These are phyloP conservation scores for Otus scops DNA, from an alignment of 2,797 vertebrate species.

Conservation along the genomic window DNA sequence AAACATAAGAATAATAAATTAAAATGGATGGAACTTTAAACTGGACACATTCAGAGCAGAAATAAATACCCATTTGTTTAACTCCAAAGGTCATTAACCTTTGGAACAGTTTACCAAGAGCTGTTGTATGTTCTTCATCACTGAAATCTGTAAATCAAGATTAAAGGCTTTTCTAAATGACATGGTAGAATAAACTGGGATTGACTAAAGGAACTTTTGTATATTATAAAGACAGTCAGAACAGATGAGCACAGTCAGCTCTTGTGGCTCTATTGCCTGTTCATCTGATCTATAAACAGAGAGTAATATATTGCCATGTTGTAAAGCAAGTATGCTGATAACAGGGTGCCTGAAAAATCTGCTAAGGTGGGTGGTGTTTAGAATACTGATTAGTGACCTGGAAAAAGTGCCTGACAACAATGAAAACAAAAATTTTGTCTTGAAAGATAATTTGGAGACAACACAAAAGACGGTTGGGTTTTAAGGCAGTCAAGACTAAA, in stretches of 20 bases:
- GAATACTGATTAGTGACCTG: not conserved
- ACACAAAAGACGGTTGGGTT: not conserved
- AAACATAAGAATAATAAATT: slow-evolving; percentile 40
- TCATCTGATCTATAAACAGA: not conserved
- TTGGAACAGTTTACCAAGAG: slow-evolving; percentile 52
- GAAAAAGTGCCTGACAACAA: not conserved
- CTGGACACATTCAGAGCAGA: slow-evolving; percentile 23
- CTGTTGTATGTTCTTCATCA: not conserved
- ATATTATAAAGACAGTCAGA: not conserved
- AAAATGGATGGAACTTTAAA: slow-evolving; percentile 53
- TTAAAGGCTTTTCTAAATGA: slow-evolving; percentile 51
- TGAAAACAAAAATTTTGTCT: not conserved
- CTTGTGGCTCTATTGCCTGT: not conserved
- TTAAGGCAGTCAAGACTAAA: not conserved
- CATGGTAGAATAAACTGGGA: not conserved
- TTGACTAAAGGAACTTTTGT: slow-evolving; percentile 23
- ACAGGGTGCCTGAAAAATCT: not conserved
- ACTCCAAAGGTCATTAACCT: slow-evolving; percentile 56
- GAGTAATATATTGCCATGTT: not conserved
- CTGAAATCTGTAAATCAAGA: slow-evolving; percentile 41
- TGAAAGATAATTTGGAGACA: not conserved
- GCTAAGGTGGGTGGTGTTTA: not conserved
- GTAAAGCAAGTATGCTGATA: slow-evolving; percentile 5
- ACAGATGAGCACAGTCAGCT: slow-evolving; percentile 1
- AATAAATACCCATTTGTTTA: slow-evolving; percentile 56